phyloP scores from a whole-genome alignment of 2,113 vertebrate genomes.

The Strix uralensis region DNA sequence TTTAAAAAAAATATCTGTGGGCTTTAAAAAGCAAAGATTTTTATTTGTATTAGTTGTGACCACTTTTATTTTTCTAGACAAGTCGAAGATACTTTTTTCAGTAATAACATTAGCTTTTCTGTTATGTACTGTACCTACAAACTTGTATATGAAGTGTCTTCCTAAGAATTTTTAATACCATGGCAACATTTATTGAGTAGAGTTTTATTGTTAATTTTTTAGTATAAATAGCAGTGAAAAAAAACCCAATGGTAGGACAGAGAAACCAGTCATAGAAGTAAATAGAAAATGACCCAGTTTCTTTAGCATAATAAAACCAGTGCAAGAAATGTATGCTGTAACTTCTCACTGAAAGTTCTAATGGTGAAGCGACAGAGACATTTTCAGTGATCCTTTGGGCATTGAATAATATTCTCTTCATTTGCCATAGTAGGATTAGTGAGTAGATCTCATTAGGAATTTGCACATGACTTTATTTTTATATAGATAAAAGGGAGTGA shows the following conservation, averaged over 20 bases:
- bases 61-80: neutral
- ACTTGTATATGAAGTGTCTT: neutral
- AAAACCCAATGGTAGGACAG: neutral
- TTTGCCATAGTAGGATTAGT: slow-evolving; percentile 59
- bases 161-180: neutral
- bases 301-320: neutral
- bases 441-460: slow-evolving; percentile 54
- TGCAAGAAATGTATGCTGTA: neutral
- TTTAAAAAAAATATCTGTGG: neutral
- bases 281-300: neutral
- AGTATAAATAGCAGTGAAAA: neutral
- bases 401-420: slow-evolving; percentile 34
- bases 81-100: neutral
- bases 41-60: neutral
- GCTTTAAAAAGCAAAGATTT: neutral
- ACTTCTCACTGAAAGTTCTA: neutral
- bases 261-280: neutral
- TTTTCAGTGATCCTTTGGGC: slow-evolving; percentile 29
- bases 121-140: neutral
- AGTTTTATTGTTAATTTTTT: neutral
- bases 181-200: neutral
- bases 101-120: neutral
- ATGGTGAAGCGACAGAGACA: neutral
- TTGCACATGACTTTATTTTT: slow-evolving; percentile 52
- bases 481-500: slow-evolving; percentile 39